Evolutionary conservation across 2,797 vertebrate genomes (phyloP).

Genomic region (Luscinia luscinia): DNA sequence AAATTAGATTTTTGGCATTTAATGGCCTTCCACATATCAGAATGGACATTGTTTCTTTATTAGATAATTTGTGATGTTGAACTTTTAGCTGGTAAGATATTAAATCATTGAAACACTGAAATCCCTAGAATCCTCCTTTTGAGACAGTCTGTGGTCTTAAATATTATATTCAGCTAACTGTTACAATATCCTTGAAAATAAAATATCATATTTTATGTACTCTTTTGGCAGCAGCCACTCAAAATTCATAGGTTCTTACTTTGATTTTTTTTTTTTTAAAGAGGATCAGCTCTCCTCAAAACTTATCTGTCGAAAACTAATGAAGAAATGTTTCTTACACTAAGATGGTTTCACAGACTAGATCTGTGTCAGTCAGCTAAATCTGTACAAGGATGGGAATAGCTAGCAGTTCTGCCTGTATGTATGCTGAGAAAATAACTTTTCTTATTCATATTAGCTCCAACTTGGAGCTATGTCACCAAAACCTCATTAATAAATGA

Average conservation of each 20-base stretch:
- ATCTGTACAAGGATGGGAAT: neutral
- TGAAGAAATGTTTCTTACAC: neutral
- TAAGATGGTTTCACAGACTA: neutral
- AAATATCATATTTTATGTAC: neutral
- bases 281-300: neutral
- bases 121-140: neutral
- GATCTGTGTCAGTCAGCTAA: neutral
- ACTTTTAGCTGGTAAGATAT: neutral
- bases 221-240: neutral
- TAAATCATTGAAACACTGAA: neutral
- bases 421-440: neutral
- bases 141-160: neutral
- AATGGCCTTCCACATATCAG: neutral
- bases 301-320: neutral
- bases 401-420: neutral
- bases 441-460: neutral
- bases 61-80: neutral
- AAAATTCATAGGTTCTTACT: neutral
- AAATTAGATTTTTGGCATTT: neutral
- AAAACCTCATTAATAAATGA: neutral
- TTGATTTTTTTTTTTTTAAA: neutral
- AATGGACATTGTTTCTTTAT: neutral
- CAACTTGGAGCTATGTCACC: neutral
- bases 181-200: neutral
- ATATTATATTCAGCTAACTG: neutral